Conservation (phyloP, 1,140 invertebrate species). For the Sitophilus oryzae region DNA sequence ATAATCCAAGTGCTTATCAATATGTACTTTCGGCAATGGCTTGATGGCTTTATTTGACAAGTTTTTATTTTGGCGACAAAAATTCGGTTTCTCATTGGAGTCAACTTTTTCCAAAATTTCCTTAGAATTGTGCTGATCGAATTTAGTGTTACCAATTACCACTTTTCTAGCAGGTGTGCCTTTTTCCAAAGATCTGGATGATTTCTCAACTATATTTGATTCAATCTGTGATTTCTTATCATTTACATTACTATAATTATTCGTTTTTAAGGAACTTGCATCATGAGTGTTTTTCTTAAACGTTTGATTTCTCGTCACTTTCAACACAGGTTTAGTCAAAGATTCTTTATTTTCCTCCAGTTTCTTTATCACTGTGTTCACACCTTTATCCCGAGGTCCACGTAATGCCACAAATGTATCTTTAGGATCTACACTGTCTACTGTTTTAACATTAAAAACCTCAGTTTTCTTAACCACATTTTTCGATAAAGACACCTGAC, state of each 20-base stretch:
- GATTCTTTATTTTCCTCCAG: constrained; percentile 11
- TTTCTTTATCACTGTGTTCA: constrained; percentile 28
- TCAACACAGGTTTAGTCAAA: background rate
- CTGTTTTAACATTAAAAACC: constrained; percentile 7
- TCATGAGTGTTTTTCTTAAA: no score
- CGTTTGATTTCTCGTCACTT: constrained; percentile 15
- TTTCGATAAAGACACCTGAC: constrained; percentile 6
- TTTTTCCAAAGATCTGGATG: constrained; percentile 3
- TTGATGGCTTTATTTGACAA: constrained; percentile 10
- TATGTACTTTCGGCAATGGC: background rate
- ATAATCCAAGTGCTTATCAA: constrained; percentile 31
- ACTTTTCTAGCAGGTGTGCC: constrained; percentile 5
- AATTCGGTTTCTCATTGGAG: constrained; percentile 5
- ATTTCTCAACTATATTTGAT: background rate
- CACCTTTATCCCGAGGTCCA: constrained; percentile 21
- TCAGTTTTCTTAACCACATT: constrained; percentile 13
- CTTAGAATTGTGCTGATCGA: constrained; percentile 21
- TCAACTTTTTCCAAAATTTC: constrained; percentile 16
- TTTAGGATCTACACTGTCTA: constrained; percentile 14
- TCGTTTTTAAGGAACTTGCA: no score
- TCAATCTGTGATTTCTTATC: constrained; percentile 1
- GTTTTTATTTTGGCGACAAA: constrained; percentile 21
- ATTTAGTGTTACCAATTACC: constrained; percentile 15
- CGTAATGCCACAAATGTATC: constrained; percentile 18
- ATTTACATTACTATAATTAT: background rate